phyloP scores from a whole-genome alignment of 2,113 vertebrate genomes.

The Paracanthobrama guichenoti region DNA sequence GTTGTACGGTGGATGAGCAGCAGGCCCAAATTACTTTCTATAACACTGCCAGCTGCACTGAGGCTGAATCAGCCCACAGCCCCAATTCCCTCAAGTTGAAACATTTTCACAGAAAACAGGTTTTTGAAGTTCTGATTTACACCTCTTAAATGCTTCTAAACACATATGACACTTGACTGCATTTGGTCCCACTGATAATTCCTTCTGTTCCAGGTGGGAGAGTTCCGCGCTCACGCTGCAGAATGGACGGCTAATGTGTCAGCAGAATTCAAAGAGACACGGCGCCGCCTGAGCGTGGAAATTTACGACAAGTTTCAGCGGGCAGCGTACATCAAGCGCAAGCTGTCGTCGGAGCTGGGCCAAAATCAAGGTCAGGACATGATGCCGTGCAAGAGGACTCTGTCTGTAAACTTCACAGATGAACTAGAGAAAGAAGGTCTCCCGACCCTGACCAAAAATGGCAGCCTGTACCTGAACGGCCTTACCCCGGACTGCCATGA shows the following conservation, averaged over 20 bases:
- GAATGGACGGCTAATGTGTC: constrained; percentile 99
- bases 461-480: constrained; percentile 95
- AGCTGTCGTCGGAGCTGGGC: constrained; percentile 91
- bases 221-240: constrained; percentile 93
- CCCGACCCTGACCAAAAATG: constrained; percentile 80
- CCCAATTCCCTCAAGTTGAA: not conserved
- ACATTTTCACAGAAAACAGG: constrained; percentile 5
- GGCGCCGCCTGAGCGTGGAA: constrained; percentile 93
- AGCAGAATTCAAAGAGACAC: constrained; percentile 96
- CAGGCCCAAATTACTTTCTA: not conserved
- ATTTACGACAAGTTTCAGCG: constrained; percentile 98
- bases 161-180: not conserved
- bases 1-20: not conserved
- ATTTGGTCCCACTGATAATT: not conserved
- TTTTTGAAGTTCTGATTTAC: not conserved
- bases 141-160: constrained; percentile 6
- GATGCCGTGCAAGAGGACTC: constrained; percentile 89
- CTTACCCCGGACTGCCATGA: constrained; percentile 88
- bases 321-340: constrained; percentile 95
- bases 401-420: constrained; percentile 86
- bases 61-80: not conserved
- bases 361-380: constrained; percentile 86
- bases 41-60: not conserved
- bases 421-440: constrained; percentile 77
- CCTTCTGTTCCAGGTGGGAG: constrained; percentile 82